A percentile compares a stretch with the other conserved stretches of the same genome.
Conservation (phyloP, 2,113 vertebrate genomes). For the Coptodon bakossiorum region DNA sequence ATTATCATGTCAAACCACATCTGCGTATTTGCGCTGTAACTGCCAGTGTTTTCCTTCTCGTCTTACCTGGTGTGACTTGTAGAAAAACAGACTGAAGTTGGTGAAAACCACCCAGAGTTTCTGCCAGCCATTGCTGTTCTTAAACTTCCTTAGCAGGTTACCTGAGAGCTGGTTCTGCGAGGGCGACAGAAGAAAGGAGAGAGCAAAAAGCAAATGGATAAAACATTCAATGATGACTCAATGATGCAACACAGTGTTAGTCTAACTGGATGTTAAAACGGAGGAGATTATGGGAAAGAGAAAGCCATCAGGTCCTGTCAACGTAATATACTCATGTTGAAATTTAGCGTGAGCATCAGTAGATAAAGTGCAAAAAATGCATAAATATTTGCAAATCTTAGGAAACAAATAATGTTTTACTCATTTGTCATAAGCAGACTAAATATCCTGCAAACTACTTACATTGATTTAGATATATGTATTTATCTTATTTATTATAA, state of each 20-base stretch:
- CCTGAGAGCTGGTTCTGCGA: conserved; percentile 94
- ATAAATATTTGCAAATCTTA: background rate
- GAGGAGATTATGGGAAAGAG: background rate
- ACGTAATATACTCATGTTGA: background rate
- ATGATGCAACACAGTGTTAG: background rate
- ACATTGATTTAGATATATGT: background rate
- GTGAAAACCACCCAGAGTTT: conserved; percentile 99
- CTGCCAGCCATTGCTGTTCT: conserved; percentile 99
- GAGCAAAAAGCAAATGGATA: background rate
- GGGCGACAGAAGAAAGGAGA: background rate
- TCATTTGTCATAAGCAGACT: background rate
- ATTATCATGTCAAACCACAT: background rate
- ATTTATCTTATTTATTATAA: background rate
- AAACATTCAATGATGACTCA: background rate
- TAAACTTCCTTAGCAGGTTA: conserved; percentile 95
- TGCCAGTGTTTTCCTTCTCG: background rate
- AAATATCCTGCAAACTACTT: background rate
- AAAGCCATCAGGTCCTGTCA: background rate
- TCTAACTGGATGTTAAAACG: background rate
- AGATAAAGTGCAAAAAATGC: background rate
- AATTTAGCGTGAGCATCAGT: background rate
- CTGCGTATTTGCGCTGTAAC: background rate
- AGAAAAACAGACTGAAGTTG: conserved; percentile 99
- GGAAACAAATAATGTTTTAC: background rate
- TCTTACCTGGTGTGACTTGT: conserved; percentile 87